Percentiles rank a stretch among this genome's conserved stretches.
Conservation (phyloP, 2,888 invertebrate genomes). For the Eurytoma adleriae region DNA sequence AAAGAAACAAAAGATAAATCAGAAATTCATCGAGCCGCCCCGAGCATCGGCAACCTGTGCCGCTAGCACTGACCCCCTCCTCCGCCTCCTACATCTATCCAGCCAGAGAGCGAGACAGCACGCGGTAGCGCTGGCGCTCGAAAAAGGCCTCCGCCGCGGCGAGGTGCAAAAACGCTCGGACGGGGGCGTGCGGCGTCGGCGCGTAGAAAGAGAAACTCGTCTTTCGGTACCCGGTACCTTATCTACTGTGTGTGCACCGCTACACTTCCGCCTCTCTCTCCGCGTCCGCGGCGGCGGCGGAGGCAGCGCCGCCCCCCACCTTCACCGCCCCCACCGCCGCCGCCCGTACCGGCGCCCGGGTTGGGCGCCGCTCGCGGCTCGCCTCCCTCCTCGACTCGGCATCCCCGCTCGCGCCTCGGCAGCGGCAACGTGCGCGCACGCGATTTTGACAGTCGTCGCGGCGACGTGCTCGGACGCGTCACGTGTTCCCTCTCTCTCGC, state of each 20-base stretch:
- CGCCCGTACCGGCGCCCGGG: slow-evolving; percentile 64
- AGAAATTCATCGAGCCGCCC: no score
- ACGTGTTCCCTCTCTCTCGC: slow-evolving; percentile 38
- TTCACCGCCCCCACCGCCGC: slow-evolving; percentile 40
- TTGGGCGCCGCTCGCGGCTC: slow-evolving; percentile 64
- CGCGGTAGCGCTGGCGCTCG: slow-evolving; percentile 10
- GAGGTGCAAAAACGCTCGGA: neutral
- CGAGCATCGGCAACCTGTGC: no score
- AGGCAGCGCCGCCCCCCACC: neutral
- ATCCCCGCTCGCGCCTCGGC: slow-evolving; percentile 12
- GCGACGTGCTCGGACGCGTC: slow-evolving; percentile 60
- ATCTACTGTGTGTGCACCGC: neutral
- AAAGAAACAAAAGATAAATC: neutral
- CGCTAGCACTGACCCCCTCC: neutral
- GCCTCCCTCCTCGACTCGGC: slow-evolving; percentile 23
- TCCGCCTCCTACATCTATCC: no score
- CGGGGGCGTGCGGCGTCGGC: slow-evolving; percentile 13
- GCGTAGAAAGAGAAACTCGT: slow-evolving; percentile 6
- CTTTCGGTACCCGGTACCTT: neutral
- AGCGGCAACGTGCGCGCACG: slow-evolving; percentile 26
- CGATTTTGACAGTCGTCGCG: slow-evolving; percentile 68
- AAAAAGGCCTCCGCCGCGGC: no score
- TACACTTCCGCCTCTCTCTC: slow-evolving; percentile 41
- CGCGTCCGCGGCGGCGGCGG: neutral
- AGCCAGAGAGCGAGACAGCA: neutral